A percentile compares a stretch with the other conserved stretches of the same genome.
phyloP scores from a whole-genome alignment of 2,888 invertebrate species.

The Abrostola triplasia region DNA sequence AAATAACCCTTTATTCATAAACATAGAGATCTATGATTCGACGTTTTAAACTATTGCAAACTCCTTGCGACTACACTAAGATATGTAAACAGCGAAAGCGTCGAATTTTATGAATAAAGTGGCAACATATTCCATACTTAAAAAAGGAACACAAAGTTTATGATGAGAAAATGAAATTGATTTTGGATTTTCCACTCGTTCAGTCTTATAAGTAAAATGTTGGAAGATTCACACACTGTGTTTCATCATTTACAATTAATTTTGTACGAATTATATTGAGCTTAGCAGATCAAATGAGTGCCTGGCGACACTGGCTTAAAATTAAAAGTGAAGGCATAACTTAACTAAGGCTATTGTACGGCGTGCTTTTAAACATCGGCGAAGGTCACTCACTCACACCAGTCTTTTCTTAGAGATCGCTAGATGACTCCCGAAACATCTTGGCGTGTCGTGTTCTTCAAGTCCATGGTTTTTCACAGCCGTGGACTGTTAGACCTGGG shows the following conservation, averaged over 20 bases:
- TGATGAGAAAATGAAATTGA: conserved; percentile 49
- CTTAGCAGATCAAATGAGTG: conserved; percentile 53
- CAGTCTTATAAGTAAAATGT: conserved; percentile 72
- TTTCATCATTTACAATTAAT: conserved; percentile 56
- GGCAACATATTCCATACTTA: conserved; percentile 48
- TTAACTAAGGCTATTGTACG: conserved; percentile 43
- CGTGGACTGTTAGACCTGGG: conserved; percentile 68
- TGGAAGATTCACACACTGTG: conserved; percentile 59
- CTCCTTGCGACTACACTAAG: conserved; percentile 17
- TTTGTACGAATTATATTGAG: conserved; percentile 75
- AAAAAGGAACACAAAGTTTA: conserved; percentile 62
- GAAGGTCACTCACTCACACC: conserved; percentile 60
- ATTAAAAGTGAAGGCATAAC: conserved; percentile 21
- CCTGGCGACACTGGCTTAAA: conserved; percentile 46
- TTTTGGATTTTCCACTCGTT: conserved; percentile 64
- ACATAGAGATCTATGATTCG: not conserved
- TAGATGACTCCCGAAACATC: conserved; percentile 60
- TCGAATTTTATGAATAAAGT: conserved; percentile 25
- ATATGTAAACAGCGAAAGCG: conserved; percentile 18
- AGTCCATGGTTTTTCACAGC: conserved; percentile 81
- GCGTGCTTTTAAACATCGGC: conserved; percentile 43
- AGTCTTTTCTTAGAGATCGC: conserved; percentile 67
- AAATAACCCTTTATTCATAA: conserved; percentile 30
- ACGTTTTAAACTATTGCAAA: conserved; percentile 5
- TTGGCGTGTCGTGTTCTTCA: conserved; percentile 63